phyloP scores from a whole-genome alignment of 2,888 invertebrate species.

The Andrena minutula region DNA sequence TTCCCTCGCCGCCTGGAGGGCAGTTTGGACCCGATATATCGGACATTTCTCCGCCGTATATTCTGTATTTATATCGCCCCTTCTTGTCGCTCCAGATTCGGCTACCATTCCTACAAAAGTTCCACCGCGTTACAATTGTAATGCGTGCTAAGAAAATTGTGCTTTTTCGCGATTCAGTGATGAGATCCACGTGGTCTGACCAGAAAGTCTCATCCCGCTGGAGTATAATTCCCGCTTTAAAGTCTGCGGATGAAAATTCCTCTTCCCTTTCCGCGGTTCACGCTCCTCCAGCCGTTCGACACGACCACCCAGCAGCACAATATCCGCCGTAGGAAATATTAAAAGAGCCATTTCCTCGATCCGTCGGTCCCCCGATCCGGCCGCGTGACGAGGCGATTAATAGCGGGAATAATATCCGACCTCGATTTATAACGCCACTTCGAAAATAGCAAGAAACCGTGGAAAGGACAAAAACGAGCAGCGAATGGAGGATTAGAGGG shows the following conservation, averaged over 20 bases:
- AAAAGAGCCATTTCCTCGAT: constrained; percentile 45
- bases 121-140: not conserved
- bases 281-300: not conserved
- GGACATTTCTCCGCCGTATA: not conserved
- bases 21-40: constrained; percentile 55
- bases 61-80: not conserved
- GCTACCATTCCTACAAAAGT: not conserved
- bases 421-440: constrained; percentile 35
- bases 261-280: constrained; percentile 4
- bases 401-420: constrained; percentile 30
- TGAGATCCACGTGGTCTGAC: no score
- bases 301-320: constrained; percentile 8
- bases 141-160: no score
- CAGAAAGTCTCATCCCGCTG: no score
- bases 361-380: constrained; percentile 8
- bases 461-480: constrained; percentile 8
- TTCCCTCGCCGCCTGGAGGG: constrained; percentile 45
- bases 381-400: constrained; percentile 36
- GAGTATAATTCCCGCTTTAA: no score
- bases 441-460: constrained; percentile 10
- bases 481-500: constrained; percentile 17
- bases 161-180: no score
- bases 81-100: no score
- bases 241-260: not conserved
- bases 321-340: constrained; percentile 45